A percentile compares a stretch with the other conserved stretches of the same genome.
Conservation (phyloP, 2,888 invertebrate genomes). For the Diogma glabrata region DNA sequence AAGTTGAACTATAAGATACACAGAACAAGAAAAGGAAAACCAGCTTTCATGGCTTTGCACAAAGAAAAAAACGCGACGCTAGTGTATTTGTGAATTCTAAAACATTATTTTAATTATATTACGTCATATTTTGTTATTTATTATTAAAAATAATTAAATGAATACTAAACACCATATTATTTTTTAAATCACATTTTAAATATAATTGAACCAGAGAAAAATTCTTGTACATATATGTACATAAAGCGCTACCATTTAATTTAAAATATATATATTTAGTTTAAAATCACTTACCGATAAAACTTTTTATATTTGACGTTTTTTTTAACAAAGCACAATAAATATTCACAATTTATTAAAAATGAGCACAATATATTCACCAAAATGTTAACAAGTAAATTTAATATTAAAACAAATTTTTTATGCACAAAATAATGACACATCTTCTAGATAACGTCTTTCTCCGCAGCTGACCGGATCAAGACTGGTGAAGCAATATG, state of each 20-base stretch:
- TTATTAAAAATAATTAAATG: slow-evolving; percentile 4
- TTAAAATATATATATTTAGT: neutral
- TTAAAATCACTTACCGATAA: slow-evolving; percentile 7
- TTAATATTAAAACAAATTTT: slow-evolving; percentile 8
- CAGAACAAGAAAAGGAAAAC: slow-evolving; percentile 9
- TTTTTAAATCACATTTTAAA: neutral
- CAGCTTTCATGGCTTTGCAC: slow-evolving; percentile 9
- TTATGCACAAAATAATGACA: slow-evolving; percentile 22
- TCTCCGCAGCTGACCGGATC: slow-evolving; percentile 44
- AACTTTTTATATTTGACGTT: slow-evolving; percentile 10
- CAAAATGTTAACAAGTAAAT: slow-evolving; percentile 7
- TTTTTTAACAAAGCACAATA: slow-evolving; percentile 8
- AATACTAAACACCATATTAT: neutral
- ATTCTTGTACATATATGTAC: too few species aligned
- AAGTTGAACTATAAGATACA: slow-evolving; percentile 8
- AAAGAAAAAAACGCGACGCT: slow-evolving; percentile 10
- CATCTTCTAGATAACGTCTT: slow-evolving; percentile 38
- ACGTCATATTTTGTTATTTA: slow-evolving; percentile 7
- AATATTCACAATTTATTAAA: slow-evolving; percentile 9
- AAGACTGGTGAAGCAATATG: slow-evolving; percentile 41
- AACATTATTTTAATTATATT: slow-evolving; percentile 8
- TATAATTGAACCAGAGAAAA: too few species aligned
- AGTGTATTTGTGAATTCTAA: slow-evolving; percentile 1
- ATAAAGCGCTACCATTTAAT: too few species aligned
- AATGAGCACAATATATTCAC: slow-evolving; percentile 7